These are phyloP conservation scores for Heliconius congener DNA, from an alignment of 1,140 invertebrate genomes.

Conservation along the genomic window DNA sequence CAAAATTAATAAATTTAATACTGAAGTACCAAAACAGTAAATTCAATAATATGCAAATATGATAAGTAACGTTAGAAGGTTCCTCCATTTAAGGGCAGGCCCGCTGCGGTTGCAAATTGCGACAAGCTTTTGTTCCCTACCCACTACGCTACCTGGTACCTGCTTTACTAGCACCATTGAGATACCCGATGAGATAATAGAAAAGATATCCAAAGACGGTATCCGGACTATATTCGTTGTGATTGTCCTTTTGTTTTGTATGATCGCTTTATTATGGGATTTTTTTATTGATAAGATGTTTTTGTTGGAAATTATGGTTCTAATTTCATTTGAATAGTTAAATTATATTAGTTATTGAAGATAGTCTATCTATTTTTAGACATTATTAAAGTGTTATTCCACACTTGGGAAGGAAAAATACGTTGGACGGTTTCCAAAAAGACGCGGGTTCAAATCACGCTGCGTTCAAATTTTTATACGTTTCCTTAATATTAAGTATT, in stretches of 20 bases:
- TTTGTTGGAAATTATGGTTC: too few species aligned
- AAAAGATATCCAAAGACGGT: not conserved
- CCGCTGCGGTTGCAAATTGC: conserved; percentile 65
- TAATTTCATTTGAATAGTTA: too few species aligned
- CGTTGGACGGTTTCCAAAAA: too few species aligned
- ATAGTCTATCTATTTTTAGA: too few species aligned
- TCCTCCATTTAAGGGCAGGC: conserved; percentile 49
- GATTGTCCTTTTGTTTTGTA: not conserved
- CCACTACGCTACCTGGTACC: not conserved
- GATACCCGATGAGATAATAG: conserved; percentile 1
- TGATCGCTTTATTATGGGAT: not conserved
- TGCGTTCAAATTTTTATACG: too few species aligned
- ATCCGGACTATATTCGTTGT: not conserved
- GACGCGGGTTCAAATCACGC: too few species aligned
- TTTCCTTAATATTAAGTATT: too few species aligned
- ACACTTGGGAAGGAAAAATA: too few species aligned
- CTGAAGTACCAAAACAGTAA: not conserved
- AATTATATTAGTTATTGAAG: too few species aligned
- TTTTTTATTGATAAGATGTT: not conserved
- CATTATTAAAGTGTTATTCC: too few species aligned
- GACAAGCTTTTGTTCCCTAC: conserved; percentile 56
- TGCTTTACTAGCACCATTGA: not conserved
- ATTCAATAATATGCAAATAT: conserved; percentile 7
- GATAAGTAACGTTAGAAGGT: not conserved
- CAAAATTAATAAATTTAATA: conserved; percentile 7